A percentile compares a stretch with the other conserved stretches of the same genome.
Conservation (phyloP, 1,140 invertebrate species). For the Drosophila burlai region DNA sequence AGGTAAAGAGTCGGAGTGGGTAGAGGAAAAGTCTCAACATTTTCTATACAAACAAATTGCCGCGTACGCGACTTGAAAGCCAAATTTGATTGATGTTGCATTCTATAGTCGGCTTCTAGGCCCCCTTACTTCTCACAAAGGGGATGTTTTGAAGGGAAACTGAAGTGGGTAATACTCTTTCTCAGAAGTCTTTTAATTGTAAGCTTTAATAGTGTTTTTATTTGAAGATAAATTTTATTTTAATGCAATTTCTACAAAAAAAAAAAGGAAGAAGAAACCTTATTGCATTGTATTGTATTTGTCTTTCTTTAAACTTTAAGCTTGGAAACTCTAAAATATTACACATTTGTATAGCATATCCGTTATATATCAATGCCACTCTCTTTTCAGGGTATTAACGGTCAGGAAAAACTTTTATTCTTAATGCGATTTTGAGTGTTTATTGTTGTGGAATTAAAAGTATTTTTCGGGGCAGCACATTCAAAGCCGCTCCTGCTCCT, state of each 20-base stretch:
- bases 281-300: too few species aligned
- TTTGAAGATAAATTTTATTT: too few species aligned
- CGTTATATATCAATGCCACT: background rate
- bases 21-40: conserved; percentile 60
- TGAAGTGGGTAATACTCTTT: background rate
- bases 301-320: background rate
- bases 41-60: conserved; percentile 84
- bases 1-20: background rate
- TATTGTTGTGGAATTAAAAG: conserved; percentile 77
- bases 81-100: conserved; percentile 82
- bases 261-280: too few species aligned
- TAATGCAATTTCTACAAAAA: too few species aligned
- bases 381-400: conserved; percentile 15
- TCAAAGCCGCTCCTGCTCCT: background rate
- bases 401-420: conserved; percentile 47
- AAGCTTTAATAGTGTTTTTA: too few species aligned
- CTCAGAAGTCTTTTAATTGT: background rate
- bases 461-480: conserved; percentile 16
- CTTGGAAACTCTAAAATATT: background rate
- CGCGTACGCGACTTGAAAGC: conserved; percentile 81
- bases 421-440: conserved; percentile 82
- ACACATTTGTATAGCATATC: background rate
- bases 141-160: background rate
- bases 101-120: conserved; percentile 60
- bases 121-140: conserved; percentile 1